Evolutionary conservation across 2,113 vertebrate species (phyloP).

Genomic region (Marmota flaviventris): DNA sequence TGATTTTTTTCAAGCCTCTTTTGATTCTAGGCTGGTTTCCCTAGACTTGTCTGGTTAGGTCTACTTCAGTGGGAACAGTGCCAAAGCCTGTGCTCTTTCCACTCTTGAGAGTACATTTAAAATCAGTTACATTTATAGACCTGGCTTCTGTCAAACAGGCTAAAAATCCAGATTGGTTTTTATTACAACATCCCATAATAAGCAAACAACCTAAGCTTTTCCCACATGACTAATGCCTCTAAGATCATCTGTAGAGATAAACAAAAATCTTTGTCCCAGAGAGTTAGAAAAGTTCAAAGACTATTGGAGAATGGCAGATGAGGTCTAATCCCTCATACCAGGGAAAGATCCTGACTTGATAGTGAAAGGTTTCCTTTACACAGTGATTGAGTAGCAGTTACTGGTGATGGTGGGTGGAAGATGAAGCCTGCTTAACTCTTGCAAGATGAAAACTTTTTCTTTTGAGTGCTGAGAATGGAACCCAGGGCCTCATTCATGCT

Average conservation of each 20-base stretch:
- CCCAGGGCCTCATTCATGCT: not conserved
- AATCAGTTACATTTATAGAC: not conserved
- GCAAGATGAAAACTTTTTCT: not conserved
- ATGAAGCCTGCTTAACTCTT: not conserved
- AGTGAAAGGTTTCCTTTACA: not conserved
- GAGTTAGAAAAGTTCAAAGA: not conserved
- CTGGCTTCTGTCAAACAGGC: not conserved
- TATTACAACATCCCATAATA: not conserved
- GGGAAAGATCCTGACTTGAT: not conserved
- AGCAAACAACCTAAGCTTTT: not conserved
- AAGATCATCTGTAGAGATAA: not conserved
- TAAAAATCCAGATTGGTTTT: not conserved
- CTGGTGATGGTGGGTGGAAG: not conserved
- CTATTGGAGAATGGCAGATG: not conserved
- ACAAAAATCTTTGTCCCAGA: not conserved
- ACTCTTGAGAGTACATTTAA: not conserved
- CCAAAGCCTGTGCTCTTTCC: not conserved
- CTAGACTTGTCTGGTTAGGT: not conserved
- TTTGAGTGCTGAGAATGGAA: not conserved
- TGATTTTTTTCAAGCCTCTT: not conserved
- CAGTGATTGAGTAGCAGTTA: not conserved
- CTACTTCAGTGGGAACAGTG: accelerated
- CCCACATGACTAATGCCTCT: not conserved
- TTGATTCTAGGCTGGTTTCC: not conserved
- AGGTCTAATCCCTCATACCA: not conserved